A percentile compares a stretch with the other conserved stretches of the same genome.
Evolutionary conservation across 2,113 vertebrate species (phyloP).

Genomic region (Oreocharis arfaki): DNA sequence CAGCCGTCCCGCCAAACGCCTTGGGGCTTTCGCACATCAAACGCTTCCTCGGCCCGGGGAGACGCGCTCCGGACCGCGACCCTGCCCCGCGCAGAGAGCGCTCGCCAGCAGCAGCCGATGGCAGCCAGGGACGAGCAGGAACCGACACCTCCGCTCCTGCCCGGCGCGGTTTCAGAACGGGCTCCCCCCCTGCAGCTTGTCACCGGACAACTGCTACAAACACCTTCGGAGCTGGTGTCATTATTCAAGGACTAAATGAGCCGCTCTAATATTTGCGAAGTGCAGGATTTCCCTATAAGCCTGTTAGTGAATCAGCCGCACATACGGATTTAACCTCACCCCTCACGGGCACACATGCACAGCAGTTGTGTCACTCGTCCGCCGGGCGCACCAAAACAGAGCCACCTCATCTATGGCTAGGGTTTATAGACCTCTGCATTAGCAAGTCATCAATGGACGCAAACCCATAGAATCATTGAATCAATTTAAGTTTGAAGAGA

Average conservation of each 20-base stretch:
- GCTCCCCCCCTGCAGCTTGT: neutral
- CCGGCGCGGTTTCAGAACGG: neutral
- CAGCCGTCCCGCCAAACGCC: neutral
- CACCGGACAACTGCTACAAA: neutral
- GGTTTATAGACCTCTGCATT: neutral
- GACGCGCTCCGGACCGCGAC: neutral
- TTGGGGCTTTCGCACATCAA: neutral
- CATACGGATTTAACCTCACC: rapidly evolving
- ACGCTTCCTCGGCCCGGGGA: rapidly evolving
- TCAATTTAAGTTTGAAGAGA: neutral
- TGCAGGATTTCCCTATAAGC: rapidly evolving
- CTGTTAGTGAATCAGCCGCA: neutral
- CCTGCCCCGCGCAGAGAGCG: neutral
- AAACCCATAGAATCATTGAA: neutral
- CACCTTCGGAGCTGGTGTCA: neutral
- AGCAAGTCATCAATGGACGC: rapidly evolving
- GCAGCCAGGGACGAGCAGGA: neutral
- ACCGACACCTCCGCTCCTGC: neutral
- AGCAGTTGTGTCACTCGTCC: neutral
- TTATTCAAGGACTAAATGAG: neutral
- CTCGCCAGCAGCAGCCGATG: rapidly evolving
- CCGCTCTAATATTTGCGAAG: neutral
- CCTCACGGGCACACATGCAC: neutral
- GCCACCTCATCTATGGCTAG: neutral
- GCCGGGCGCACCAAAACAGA: neutral